These are phyloP conservation scores for Rhingia campestris DNA, from an alignment of 2,888 invertebrate genomes.

Conservation along the genomic window DNA sequence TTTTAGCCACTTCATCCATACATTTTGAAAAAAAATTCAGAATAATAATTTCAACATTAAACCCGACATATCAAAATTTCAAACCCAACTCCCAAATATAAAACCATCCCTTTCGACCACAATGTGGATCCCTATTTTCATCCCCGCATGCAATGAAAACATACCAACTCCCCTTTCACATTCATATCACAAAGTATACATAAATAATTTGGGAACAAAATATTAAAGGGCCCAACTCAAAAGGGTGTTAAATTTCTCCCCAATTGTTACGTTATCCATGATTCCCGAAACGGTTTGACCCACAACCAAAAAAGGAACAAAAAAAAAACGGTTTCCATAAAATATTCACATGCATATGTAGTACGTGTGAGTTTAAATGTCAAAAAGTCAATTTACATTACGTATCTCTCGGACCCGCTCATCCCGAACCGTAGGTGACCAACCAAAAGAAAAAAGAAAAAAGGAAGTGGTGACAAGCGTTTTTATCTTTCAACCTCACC, in stretches of 20 bases:
- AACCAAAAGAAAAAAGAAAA: conserved; percentile 37
- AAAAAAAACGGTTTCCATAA: conserved; percentile 30
- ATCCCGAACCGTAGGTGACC: conserved; percentile 35
- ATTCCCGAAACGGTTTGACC: conserved; percentile 39
- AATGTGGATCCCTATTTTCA: not conserved
- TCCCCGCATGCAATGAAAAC: not conserved
- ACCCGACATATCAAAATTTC: not conserved
- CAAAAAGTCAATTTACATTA: conserved; percentile 74
- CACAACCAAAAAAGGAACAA: conserved; percentile 17
- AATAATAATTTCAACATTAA: too few species aligned
- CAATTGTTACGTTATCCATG: conserved; percentile 48
- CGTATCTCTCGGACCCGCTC: conserved; percentile 46
- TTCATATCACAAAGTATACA: conserved; percentile 35
- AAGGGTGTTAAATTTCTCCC: conserved; percentile 46
- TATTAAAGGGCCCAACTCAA: conserved; percentile 42
- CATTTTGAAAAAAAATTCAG: too few species aligned
- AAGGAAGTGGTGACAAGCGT: conserved; percentile 72
- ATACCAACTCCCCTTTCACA: conserved; percentile 13
- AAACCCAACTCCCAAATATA: too few species aligned
- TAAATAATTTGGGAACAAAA: conserved; percentile 47
- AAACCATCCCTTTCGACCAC: not conserved
- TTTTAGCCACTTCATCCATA: too few species aligned
- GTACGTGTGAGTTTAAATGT: conserved; percentile 72
- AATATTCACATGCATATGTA: conserved; percentile 67
- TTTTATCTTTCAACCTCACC: conserved; percentile 71